Evolutionary conservation across 2,113 vertebrate species (phyloP).

Genomic region (Prionailurus bengalensis): DNA sequence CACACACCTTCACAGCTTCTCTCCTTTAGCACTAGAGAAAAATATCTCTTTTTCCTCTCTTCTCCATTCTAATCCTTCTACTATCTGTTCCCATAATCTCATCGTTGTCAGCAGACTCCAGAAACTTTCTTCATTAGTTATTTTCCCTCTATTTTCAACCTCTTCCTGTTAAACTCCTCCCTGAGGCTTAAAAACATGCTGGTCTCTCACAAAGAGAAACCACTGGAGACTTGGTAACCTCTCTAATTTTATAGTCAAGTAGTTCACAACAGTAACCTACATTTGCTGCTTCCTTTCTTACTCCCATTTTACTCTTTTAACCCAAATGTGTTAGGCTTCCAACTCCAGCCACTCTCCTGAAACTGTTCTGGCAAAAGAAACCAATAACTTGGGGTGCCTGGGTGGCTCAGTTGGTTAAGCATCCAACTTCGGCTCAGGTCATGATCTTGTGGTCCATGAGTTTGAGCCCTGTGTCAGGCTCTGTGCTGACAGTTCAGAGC

Average conservation of each 20-base stretch:
- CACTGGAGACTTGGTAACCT: not conserved
- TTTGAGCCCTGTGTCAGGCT: no score
- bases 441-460: no score
- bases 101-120: not conserved
- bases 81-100: not conserved
- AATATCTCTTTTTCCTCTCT: not conserved
- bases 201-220: not conserved
- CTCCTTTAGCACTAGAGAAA: not conserved
- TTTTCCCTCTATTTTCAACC: not conserved
- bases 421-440: no score
- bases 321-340: not conserved
- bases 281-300: not conserved
- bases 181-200: not conserved
- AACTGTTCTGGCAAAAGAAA: slow-evolving; percentile 24
- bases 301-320: not conserved
- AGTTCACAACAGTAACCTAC: not conserved
- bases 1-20: not conserved
- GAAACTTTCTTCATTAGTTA: not conserved
- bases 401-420: no score
- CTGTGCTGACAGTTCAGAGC: no score
- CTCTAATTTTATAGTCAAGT: not conserved
- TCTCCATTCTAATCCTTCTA: not conserved
- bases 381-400: not conserved
- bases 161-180: not conserved
- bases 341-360: not conserved